These are phyloP conservation scores for Elymnias hypermnestra DNA, from an alignment of 1,140 invertebrate species.

Conservation along the genomic window DNA sequence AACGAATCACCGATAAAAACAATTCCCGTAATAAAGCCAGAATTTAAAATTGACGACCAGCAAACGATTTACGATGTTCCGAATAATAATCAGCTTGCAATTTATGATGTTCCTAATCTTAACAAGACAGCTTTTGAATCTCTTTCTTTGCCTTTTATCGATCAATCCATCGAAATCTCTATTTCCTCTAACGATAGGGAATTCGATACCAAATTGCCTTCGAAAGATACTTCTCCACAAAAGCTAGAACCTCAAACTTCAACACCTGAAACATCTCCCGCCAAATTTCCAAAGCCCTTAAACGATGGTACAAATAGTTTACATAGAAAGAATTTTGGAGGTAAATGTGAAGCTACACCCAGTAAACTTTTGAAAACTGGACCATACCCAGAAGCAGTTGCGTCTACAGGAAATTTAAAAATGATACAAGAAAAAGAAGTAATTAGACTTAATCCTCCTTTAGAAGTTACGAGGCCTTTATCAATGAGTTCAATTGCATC, in stretches of 20 bases:
- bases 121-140: constrained; percentile 67
- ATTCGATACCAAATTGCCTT: constrained; percentile 64
- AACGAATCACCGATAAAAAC: constrained; percentile 34
- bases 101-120: constrained; percentile 64
- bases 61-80: constrained; percentile 65
- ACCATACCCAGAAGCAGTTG: constrained; percentile 55
- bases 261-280: constrained; percentile 41
- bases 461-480: constrained; percentile 78
- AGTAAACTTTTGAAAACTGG: constrained; percentile 49
- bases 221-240: constrained; percentile 51
- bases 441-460: constrained; percentile 45
- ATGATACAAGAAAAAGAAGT: constrained; percentile 48
- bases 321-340: constrained; percentile 50
- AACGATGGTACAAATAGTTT: constrained; percentile 53
- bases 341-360: constrained; percentile 34
- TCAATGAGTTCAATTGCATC: constrained; percentile 90
- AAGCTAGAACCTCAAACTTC: constrained; percentile 37
- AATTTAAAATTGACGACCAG: constrained; percentile 50
- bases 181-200: constrained; percentile 67
- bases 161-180: constrained; percentile 66
- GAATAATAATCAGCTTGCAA: constrained; percentile 36
- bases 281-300: constrained; percentile 44
- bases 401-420: constrained; percentile 65
- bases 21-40: constrained; percentile 34
- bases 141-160: constrained; percentile 61